A percentile compares a stretch with the other conserved stretches of the same genome.
These are phyloP conservation scores for Malurus elegans DNA, from an alignment of 2,113 vertebrate genomes.

Conservation along the genomic window DNA sequence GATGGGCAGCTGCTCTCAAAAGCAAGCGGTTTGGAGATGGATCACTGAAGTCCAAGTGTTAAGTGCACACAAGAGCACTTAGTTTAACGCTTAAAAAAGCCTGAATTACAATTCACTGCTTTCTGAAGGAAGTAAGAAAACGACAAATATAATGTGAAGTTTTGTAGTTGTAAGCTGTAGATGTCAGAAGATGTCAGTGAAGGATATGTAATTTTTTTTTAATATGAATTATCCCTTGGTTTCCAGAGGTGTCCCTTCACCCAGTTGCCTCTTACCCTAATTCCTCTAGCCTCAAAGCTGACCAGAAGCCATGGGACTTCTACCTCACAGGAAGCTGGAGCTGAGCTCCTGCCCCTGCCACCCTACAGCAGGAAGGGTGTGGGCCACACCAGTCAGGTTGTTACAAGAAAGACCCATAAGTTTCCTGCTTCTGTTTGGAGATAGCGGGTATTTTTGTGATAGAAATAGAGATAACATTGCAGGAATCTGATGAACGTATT, in stretches of 20 bases:
- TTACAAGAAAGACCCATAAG: neutral
- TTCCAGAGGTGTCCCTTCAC: neutral
- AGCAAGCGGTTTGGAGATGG: neutral
- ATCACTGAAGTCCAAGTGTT: neutral
- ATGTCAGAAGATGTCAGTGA: neutral
- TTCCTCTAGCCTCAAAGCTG: neutral
- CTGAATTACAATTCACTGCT: neutral
- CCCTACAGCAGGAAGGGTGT: neutral
- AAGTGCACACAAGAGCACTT: neutral
- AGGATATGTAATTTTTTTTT: neutral
- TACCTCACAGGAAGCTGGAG: neutral
- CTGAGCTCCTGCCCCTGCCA: neutral
- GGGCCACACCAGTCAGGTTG: neutral
- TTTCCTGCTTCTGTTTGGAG: constrained; percentile 37
- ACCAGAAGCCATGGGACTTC: neutral
- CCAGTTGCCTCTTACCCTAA: neutral
- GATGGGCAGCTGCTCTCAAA: neutral
- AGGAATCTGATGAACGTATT: constrained; percentile 3
- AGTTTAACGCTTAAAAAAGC: neutral
- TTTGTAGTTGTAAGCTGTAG: neutral
- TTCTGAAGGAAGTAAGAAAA: neutral
- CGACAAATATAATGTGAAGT: neutral
- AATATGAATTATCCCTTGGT: rapidly evolving
- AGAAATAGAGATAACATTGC: neutral
- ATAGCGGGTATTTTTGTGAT: neutral